Base-by-base conservation (phyloP, 2,113 vertebrate species). In the Uropsilus gracilis region DNA sequence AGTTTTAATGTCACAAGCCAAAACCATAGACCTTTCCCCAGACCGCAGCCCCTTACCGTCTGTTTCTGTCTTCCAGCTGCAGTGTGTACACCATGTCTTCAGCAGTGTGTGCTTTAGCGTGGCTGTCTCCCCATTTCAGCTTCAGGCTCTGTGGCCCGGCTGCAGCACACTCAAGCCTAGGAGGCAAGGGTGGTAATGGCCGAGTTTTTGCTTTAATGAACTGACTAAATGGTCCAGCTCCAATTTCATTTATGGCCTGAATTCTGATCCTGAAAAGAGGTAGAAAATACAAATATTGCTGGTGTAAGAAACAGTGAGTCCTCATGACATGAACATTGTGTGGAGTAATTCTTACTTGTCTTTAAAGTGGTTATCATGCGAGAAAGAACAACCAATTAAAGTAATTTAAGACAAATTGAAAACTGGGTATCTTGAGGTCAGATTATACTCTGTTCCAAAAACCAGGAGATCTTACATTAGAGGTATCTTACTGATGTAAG, bases 131-230 rank as follows among this genome's bases (percentile, higher is more conserved):
- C 99, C 99, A 99, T 57, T 99, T 99, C 61, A 99, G 98, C 98
- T 99, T 99, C 92, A 99, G 99, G 97, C 99, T 99, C 98, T 99
- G 99, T 22, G 99, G 99, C 88, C 99, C 99, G 0, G 99, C 98
- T 2, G 99, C 99, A 5, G 99, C 98, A 95, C 99, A 99, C 81
- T 99, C 99, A 9, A 99, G 98, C 80, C 99, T 98, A 44, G 99
- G 99, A 83, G 99, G 99, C 68, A 98, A 98, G 0, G 99, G 99
- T 14, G 99, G 99, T 37, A 99, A 98, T 0, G 99, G 99, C 95
- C 99, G 99, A 83, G 99, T 99, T 98, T 99, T 99, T 55, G 98
- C 98, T 81, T 97, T 98, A 95, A 99, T 98, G 61, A 98, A 97
- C 73, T 98, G 98, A 98, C 99, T 99, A 97, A 99, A 98, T 17